These are phyloP conservation scores for Silurus asotus DNA, from an alignment of 2,113 vertebrate genomes.

Conservation along the genomic window DNA sequence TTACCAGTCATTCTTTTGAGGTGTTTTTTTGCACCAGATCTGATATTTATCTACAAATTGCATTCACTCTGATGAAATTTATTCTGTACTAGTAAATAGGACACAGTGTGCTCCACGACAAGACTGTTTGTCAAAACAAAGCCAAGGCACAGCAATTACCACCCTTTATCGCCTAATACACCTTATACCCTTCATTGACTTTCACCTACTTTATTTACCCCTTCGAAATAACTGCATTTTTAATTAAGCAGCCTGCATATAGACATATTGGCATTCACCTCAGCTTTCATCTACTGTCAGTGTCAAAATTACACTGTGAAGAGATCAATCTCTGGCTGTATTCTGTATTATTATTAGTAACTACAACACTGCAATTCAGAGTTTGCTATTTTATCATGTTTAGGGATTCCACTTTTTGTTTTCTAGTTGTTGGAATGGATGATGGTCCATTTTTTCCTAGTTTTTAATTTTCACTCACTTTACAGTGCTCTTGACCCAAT, in stretches of 20 bases:
- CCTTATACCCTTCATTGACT: constrained; percentile 36
- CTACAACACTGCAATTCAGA: not conserved
- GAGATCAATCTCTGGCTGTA: not conserved
- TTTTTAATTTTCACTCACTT: constrained; percentile 20
- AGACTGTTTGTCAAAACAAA: constrained; percentile 42
- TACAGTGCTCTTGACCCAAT: constrained; percentile 50
- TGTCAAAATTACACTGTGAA: not conserved
- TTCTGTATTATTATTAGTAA: not conserved
- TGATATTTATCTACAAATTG: not conserved
- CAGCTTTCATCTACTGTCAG: not conserved
- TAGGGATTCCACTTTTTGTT: not conserved
- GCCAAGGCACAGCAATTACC: constrained; percentile 48
- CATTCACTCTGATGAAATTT: constrained; percentile 33
- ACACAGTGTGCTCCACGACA: constrained; percentile 14
- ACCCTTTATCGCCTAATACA: constrained; percentile 39
- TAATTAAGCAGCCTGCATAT: constrained; percentile 40
- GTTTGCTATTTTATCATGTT: not conserved
- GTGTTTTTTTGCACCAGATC: not conserved
- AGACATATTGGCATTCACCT: not conserved
- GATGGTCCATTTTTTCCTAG: not conserved
- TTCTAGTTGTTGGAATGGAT: constrained; percentile 15
- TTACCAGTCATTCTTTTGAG: not conserved
- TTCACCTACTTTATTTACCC: constrained; percentile 42
- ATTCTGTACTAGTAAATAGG: constrained; percentile 36
- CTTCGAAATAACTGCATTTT: constrained; percentile 43